These are phyloP conservation scores for Rhabdomys pumilio DNA, from an alignment of 2,797 vertebrate species.

Conservation along the genomic window DNA sequence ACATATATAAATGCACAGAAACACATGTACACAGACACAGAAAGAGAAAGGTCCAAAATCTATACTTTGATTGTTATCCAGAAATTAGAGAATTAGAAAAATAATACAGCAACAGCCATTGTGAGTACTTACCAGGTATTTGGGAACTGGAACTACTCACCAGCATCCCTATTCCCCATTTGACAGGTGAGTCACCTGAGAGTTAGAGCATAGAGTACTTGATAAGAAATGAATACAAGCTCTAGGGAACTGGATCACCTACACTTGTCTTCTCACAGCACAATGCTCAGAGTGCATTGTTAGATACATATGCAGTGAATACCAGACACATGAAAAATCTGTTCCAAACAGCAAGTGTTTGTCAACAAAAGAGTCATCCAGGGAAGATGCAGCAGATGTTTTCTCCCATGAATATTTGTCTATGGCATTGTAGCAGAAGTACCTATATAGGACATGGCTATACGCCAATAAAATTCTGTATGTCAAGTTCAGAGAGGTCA, in stretches of 20 bases:
- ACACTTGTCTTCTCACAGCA: not conserved
- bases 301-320: not conserved
- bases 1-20: not conserved
- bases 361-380: not conserved
- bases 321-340: not conserved
- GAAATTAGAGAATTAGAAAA: not conserved
- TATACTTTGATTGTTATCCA: not conserved
- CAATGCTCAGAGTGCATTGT: not conserved
- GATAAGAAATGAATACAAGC: slow-evolving; percentile 27
- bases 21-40: not conserved
- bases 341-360: not conserved
- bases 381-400: not conserved
- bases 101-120: not conserved
- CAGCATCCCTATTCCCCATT: not conserved
- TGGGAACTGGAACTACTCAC: not conserved
- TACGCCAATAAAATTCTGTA: slow-evolving; percentile 55
- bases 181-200: slow-evolving; percentile 45
- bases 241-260: not conserved
- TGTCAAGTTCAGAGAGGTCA: not conserved
- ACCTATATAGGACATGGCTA: not conserved
- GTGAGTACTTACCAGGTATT: not conserved
- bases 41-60: not conserved
- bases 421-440: not conserved
- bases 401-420: not conserved
- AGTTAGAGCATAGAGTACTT: not conserved